These are phyloP conservation scores for Eledone cirrhosa DNA, from an alignment of 2,888 invertebrate genomes.

Conservation along the genomic window DNA sequence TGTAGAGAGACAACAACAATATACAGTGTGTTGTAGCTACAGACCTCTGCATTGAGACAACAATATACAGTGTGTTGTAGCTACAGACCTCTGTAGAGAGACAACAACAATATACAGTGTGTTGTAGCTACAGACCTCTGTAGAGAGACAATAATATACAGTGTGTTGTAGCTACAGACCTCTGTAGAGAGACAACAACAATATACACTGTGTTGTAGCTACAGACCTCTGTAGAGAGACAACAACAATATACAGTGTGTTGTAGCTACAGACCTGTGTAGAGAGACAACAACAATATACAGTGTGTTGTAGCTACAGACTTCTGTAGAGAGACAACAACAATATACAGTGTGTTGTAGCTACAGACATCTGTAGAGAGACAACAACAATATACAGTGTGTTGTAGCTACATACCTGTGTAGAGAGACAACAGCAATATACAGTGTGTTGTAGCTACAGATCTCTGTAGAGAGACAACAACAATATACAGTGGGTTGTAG, in stretches of 20 bases:
- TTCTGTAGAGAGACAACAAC: conserved; percentile 40
- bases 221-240: conserved; percentile 46
- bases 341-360: too few species aligned
- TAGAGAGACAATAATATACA: conserved; percentile 28
- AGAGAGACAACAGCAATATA: conserved; percentile 30
- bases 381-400: too few species aligned
- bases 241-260: too few species aligned
- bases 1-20: conserved; percentile 36
- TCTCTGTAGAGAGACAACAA: conserved; percentile 41
- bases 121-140: conserved; percentile 54
- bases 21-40: too few species aligned
- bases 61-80: too few species aligned
- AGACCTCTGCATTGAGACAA: conserved; percentile 43
- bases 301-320: too few species aligned
- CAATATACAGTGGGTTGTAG: too few species aligned
- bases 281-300: conserved; percentile 24
- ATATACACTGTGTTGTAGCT: too few species aligned
- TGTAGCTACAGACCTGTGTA: conserved; percentile 52
- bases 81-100: conserved; percentile 48
- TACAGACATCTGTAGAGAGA: conserved; percentile 47
- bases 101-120: too few species aligned
- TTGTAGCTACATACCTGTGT: conserved; percentile 52
- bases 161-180: too few species aligned
- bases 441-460: too few species aligned
- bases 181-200: conserved; percentile 38